phyloP scores from a whole-genome alignment of 2,797 vertebrate species.

The Masticophis lateralis region DNA sequence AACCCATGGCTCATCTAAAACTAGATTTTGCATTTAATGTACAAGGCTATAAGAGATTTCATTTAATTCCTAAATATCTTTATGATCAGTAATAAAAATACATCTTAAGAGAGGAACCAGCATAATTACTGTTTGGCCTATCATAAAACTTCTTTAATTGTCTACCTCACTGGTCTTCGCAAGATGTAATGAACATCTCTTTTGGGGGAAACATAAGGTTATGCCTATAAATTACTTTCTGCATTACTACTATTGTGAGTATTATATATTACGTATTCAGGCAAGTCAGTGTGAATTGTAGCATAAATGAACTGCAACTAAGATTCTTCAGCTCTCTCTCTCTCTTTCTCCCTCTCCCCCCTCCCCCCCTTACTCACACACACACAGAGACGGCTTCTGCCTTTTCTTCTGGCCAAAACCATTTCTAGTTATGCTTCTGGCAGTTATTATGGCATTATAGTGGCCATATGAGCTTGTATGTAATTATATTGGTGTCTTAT shows the following conservation, averaged over 20 bases:
- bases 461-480: background rate
- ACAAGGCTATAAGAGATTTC: constrained; percentile 1
- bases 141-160: constrained; percentile 24
- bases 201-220: background rate
- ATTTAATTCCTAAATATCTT: constrained; percentile 15
- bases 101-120: constrained; percentile 13
- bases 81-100: background rate
- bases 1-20: constrained; percentile 4
- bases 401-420: background rate
- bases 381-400: background rate
- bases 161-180: constrained; percentile 18
- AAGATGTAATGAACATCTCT: background rate
- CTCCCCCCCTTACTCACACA: too few species aligned
- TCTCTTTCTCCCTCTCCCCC: too few species aligned
- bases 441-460: background rate
- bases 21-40: constrained; percentile 19
- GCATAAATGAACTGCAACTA: background rate
- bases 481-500: background rate
- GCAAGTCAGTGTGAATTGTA: background rate
- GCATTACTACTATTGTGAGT: background rate
- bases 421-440: background rate
- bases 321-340: background rate
- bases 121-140: background rate
- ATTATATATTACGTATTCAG: background rate
- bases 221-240: background rate